phyloP scores from a whole-genome alignment of 2,888 invertebrate genomes.

The Acrocera orbiculus region DNA sequence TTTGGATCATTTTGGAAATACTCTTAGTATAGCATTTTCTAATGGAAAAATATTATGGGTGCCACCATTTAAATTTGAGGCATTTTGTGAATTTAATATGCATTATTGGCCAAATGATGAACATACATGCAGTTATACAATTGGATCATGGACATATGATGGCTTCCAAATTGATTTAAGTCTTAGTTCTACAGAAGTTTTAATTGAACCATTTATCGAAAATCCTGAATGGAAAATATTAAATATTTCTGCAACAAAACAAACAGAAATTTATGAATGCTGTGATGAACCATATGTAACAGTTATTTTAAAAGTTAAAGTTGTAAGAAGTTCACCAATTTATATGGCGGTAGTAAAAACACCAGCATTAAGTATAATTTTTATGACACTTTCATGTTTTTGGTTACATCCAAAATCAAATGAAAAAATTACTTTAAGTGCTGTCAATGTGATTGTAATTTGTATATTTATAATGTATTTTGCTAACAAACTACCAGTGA shows the following conservation, averaged over 20 bases:
- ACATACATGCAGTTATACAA: constrained; percentile 45
- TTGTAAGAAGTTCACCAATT: constrained; percentile 39
- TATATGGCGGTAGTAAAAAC: constrained; percentile 44
- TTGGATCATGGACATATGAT: constrained; percentile 57
- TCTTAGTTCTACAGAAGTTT: constrained; percentile 16
- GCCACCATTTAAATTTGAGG: constrained; percentile 47
- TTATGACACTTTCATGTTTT: constrained; percentile 44
- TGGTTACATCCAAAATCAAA: constrained; percentile 42
- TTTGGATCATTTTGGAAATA: background rate
- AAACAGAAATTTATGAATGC: constrained; percentile 31
- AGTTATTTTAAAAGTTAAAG: constrained; percentile 4
- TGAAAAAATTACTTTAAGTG: constrained; percentile 40
- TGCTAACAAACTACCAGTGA: constrained; percentile 30
- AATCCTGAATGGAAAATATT: constrained; percentile 31
- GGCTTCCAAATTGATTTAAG: constrained; percentile 37
- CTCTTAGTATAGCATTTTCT: constrained; percentile 11
- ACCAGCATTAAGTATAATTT: constrained; percentile 42
- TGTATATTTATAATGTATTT: constrained; percentile 39
- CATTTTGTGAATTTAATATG: constrained; percentile 47
- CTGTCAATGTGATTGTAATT: constrained; percentile 36
- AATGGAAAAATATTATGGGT: constrained; percentile 44
- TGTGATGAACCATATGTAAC: constrained; percentile 36
- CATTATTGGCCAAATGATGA: constrained; percentile 57
- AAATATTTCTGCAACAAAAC: constrained; percentile 20
- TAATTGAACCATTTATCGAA: constrained; percentile 18